Percentiles rank a stretch among this genome's conserved stretches.
Conservation (phyloP, 92 coral and sea anemone species). For the Bergia puertoricense region DNA sequence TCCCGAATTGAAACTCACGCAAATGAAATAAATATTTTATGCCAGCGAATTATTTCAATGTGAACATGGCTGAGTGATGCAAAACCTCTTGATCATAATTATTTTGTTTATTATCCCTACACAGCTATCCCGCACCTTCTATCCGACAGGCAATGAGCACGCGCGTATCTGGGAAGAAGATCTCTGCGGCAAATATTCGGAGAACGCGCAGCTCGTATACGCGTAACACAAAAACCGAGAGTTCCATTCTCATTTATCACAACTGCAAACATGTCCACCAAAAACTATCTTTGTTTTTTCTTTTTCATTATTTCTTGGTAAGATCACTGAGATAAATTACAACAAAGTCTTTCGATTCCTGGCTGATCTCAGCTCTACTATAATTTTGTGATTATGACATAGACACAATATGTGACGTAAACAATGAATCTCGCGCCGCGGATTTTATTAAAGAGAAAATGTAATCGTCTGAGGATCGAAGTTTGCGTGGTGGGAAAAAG, state of each 20-base stretch:
- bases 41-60: neutral
- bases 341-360: neutral
- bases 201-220: neutral
- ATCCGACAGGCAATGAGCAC: neutral
- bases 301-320: neutral
- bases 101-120: neutral
- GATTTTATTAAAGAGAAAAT: neutral
- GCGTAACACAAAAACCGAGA: neutral
- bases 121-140: neutral
- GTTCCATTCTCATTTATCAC: neutral
- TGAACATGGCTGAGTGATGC: neutral
- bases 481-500: neutral
- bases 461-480: neutral
- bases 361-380: neutral
- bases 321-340: neutral
- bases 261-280: neutral
- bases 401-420: conserved; percentile 1
- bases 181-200: neutral
- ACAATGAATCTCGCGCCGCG: neutral
- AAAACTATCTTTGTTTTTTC: too few relatives aligned
- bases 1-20: too few relatives aligned
- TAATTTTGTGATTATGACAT: conserved; percentile 22
- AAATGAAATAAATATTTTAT: too few relatives aligned
- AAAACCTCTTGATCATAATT: too few relatives aligned
- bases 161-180: neutral